phyloP scores from a whole-genome alignment of 2,888 invertebrate species.

The Patella pellucida region DNA sequence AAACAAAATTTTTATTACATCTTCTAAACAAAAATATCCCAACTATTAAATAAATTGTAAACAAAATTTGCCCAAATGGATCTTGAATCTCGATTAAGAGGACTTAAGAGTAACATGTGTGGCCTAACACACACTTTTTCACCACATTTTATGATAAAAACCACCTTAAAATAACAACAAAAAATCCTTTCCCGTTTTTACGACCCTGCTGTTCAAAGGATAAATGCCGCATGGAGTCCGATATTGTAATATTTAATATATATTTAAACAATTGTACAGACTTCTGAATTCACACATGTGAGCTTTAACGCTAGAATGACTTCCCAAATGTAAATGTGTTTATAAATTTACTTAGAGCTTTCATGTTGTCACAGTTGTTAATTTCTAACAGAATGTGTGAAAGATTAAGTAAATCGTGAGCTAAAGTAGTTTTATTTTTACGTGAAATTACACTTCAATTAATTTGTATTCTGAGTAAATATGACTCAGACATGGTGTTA shows the following conservation, averaged over 20 bases:
- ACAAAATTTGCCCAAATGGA: not conserved
- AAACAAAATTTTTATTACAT: too few species aligned
- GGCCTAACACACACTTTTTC: not conserved
- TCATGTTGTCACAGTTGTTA: too few species aligned
- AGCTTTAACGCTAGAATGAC: not conserved
- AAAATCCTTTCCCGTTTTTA: not conserved
- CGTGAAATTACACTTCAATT: too few species aligned
- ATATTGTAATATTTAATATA: conserved; percentile 11
- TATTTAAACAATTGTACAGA: not conserved
- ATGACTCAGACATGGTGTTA: too few species aligned
- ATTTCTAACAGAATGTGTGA: too few species aligned
- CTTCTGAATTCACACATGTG: conserved; percentile 2
- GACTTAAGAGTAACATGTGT: not conserved
- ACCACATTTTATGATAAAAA: not conserved
- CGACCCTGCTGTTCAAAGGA: not conserved
- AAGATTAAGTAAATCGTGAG: too few species aligned
- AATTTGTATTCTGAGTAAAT: too few species aligned
- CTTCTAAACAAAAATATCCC: too few species aligned
- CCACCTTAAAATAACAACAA: conserved; percentile 1
- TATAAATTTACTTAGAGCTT: too few species aligned
- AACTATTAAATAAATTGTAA: not conserved
- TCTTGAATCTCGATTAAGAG: not conserved
- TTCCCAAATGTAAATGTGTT: not conserved
- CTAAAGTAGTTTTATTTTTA: too few species aligned
- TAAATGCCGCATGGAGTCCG: not conserved